A percentile compares a stretch with the other conserved stretches of the same genome.
These are phyloP conservation scores for Nephila pilipes DNA, from an alignment of 1,140 invertebrate genomes.

Conservation along the genomic window DNA sequence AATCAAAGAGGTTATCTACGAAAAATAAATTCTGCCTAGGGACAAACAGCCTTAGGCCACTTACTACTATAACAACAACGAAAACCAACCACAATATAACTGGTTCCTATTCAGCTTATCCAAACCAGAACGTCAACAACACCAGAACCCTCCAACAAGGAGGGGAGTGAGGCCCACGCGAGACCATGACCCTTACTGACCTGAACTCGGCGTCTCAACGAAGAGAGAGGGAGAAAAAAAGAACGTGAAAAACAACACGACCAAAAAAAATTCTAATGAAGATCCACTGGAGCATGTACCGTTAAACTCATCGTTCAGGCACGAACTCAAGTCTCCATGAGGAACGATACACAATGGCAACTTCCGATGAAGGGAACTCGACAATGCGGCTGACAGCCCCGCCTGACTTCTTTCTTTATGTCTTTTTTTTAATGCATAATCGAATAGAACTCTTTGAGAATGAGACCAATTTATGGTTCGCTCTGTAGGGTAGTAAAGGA, in stretches of 20 bases:
- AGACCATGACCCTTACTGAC: conserved; percentile 50
- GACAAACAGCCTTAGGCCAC: too few relatives aligned
- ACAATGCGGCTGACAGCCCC: conserved; percentile 16
- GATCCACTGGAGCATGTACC: conserved; percentile 63
- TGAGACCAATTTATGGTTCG: conserved; percentile 16
- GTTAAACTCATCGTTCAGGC: conserved; percentile 57
- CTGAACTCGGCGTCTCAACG: conserved; percentile 37
- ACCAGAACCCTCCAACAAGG: background rate
- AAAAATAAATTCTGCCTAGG: too few relatives aligned
- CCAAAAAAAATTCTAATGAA: background rate
- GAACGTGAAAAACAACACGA: background rate
- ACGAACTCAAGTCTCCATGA: conserved; percentile 9
- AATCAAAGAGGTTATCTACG: too few relatives aligned
- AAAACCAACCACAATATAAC: background rate
- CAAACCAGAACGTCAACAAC: background rate
- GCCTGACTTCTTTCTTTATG: background rate
- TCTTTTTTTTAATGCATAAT: conserved; percentile 2
- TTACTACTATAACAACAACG: background rate
- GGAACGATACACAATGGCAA: conserved; percentile 46
- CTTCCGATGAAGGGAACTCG: conserved; percentile 17
- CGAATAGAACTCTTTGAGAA: conserved; percentile 10
- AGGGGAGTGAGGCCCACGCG: conserved; percentile 52
- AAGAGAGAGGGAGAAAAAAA: conserved; percentile 2
- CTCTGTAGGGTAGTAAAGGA: background rate
- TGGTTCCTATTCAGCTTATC: background rate